These are phyloP conservation scores for Plotosus lineatus DNA, from an alignment of 2,113 vertebrate species.

Conservation along the genomic window DNA sequence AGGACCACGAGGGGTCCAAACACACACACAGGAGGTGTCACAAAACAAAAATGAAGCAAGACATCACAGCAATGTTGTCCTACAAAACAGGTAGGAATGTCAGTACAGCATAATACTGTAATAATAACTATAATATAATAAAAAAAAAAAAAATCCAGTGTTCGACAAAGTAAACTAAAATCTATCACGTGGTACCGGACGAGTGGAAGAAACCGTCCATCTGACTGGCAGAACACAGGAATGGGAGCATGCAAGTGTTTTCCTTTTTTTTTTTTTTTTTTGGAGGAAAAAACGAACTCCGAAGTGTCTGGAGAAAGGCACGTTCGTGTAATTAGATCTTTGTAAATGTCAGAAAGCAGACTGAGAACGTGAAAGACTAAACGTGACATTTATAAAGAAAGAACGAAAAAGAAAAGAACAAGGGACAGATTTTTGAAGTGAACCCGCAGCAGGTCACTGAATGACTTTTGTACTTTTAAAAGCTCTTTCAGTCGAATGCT, in stretches of 20 bases:
- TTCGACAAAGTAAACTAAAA: slow-evolving; percentile 38
- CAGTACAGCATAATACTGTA: slow-evolving; percentile 23
- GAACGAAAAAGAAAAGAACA: too few species aligned
- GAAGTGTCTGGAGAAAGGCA: slow-evolving; percentile 50
- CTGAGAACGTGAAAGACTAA: slow-evolving; percentile 8
- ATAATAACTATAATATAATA: neutral
- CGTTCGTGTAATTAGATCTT: slow-evolving; percentile 42
- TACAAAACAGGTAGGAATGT: slow-evolving; percentile 49
- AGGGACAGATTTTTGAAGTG: neutral
- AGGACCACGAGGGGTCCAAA: slow-evolving; percentile 15
- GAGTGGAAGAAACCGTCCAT: neutral
- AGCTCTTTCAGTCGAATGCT: neutral
- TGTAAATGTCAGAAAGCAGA: slow-evolving; percentile 10
- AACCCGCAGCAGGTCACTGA: neutral
- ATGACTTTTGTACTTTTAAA: neutral
- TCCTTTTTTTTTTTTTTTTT: too few species aligned
- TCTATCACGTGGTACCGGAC: slow-evolving; percentile 15
- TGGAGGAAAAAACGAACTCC: slow-evolving; percentile 3
- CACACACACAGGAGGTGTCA: slow-evolving; percentile 22
- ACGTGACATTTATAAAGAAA: neutral
- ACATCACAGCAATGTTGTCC: slow-evolving; percentile 28
- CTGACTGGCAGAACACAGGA: slow-evolving; percentile 9
- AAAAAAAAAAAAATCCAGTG: slow-evolving; percentile 44
- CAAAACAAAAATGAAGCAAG: neutral
- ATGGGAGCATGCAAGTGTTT: slow-evolving; percentile 12